Conservation (phyloP, 2,113 vertebrate species). For the Gobiocypris rarus region DNA sequence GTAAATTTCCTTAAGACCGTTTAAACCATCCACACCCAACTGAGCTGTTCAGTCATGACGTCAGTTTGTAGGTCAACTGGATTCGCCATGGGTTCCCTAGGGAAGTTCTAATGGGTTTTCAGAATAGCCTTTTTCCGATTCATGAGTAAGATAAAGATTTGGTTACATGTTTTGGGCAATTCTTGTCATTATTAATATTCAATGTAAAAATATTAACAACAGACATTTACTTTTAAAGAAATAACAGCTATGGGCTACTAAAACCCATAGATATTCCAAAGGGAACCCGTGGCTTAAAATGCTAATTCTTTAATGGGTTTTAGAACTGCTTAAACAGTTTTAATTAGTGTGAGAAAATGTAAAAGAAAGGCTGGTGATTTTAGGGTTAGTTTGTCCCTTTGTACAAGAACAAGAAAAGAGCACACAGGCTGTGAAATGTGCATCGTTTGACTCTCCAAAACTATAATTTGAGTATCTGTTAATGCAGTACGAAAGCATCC, state of each 20-base stretch:
- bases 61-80: conserved; percentile 16
- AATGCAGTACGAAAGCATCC: not conserved
- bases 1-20: not conserved
- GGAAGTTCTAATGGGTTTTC: not conserved
- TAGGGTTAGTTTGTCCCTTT: not conserved
- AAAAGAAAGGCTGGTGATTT: conserved; percentile 20
- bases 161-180: not conserved
- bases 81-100: not conserved
- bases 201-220: not conserved
- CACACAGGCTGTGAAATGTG: not conserved
- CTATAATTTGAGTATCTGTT: not conserved
- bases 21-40: conserved; percentile 6
- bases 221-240: not conserved
- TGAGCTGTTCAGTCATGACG: not conserved
- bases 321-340: not conserved
- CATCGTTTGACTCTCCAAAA: conserved; percentile 2
- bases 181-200: not conserved
- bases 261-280: not conserved
- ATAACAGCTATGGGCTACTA: not conserved
- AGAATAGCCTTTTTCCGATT: not conserved
- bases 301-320: not conserved
- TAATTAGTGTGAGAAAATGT: not conserved
- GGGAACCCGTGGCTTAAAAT: not conserved
- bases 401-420: conserved; percentile 10
- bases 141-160: not conserved